A percentile compares a stretch with the other conserved stretches of the same genome.
These are phyloP conservation scores for Falco cherrug DNA, from an alignment of 2,797 vertebrate genomes.

Conservation along the genomic window DNA sequence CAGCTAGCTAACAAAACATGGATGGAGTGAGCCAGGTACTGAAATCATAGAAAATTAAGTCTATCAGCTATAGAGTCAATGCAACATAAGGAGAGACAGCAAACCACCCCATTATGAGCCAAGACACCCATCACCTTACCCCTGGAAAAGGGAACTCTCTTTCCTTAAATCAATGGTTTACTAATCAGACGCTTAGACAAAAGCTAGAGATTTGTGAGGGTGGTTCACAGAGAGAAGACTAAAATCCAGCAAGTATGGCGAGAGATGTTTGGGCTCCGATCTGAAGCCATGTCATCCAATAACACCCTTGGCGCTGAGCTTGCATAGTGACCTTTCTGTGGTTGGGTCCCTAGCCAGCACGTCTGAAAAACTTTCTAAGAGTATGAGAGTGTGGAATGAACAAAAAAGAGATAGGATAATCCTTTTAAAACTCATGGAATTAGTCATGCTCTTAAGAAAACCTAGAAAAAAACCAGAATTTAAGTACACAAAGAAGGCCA, in stretches of 20 bases:
- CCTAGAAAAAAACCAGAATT: neutral
- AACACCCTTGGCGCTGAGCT: neutral
- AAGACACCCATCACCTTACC: neutral
- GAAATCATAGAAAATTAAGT: neutral
- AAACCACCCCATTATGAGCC: neutral
- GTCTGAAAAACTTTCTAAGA: neutral
- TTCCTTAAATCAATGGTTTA: neutral
- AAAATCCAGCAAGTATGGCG: neutral
- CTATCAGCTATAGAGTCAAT: neutral
- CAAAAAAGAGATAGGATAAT: accelerated
- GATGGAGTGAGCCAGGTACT: neutral
- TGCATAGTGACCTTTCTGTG: neutral
- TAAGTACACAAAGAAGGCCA: neutral
- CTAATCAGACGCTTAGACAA: neutral
- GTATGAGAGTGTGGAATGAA: neutral
- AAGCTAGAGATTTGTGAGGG: neutral
- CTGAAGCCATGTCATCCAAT: neutral
- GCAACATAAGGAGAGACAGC: neutral
- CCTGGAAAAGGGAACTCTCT: neutral
- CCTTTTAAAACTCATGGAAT: neutral
- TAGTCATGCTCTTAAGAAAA: neutral
- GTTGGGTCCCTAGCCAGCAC: neutral
- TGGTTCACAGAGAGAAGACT: neutral
- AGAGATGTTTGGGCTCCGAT: neutral
- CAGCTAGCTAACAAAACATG: neutral